Conservation (phyloP, 2,797 vertebrate genomes). For the Telmatherina bonti region DNA sequence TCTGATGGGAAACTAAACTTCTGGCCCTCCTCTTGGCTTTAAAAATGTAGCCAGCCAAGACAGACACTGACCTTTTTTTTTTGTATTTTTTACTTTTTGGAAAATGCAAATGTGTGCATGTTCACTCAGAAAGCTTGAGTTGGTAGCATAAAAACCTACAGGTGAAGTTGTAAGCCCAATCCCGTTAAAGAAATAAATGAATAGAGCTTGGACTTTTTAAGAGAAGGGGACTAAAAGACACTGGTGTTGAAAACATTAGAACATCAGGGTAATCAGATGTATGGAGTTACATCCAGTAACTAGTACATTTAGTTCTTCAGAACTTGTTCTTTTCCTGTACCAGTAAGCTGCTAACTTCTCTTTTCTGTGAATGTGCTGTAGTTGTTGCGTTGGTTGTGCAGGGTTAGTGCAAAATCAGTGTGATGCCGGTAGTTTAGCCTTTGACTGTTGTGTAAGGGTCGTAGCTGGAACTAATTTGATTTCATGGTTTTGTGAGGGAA, state of each 20-base stretch:
- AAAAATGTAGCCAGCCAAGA: neutral
- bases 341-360: neutral
- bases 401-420: neutral
- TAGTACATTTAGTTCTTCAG: neutral
- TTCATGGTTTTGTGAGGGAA: constrained; percentile 1
- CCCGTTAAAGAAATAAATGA: neutral
- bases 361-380: neutral
- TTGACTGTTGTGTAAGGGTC: neutral
- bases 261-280: neutral
- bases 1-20: neutral
- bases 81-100: neutral
- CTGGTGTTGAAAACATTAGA: neutral
- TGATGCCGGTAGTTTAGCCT: neutral
- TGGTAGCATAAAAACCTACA: neutral
- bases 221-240: neutral
- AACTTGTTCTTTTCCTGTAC: neutral
- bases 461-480: neutral
- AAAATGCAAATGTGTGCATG: neutral
- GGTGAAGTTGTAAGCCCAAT: neutral
- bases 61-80: neutral
- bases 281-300: neutral
- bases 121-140: neutral
- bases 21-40: neutral
- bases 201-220: neutral
- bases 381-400: neutral